These are phyloP conservation scores for Atrichornis clamosus DNA, from an alignment of 2,113 vertebrate species.

Conservation along the genomic window DNA sequence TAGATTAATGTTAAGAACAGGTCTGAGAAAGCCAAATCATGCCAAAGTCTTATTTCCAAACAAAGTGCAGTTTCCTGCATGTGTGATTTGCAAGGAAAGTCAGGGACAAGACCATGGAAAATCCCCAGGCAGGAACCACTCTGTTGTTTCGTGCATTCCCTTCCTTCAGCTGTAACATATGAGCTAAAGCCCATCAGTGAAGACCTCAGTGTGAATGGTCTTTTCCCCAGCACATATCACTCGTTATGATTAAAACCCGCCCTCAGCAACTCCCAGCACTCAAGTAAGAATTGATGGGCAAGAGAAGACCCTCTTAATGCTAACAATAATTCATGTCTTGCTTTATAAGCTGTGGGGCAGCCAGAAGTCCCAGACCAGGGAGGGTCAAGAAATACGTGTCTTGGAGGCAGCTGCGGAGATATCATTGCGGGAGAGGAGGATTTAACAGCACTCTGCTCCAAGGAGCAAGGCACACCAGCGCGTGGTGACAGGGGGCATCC, in stretches of 20 bases:
- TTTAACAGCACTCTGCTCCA: background rate
- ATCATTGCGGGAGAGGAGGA: background rate
- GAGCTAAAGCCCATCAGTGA: background rate
- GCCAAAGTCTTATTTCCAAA: background rate
- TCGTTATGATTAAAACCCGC: background rate
- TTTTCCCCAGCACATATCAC: background rate
- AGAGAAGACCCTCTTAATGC: background rate
- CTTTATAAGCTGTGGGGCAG: background rate
- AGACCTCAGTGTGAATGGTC: background rate
- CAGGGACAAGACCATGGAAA: background rate
- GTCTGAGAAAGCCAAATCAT: background rate
- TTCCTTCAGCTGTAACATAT: background rate
- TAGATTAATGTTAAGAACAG: background rate
- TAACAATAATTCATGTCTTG: background rate
- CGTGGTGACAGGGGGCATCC: background rate
- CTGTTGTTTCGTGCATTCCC: background rate
- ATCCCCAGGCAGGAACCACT: background rate
- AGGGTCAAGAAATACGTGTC: background rate
- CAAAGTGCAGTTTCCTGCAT: background rate
- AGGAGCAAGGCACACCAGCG: background rate
- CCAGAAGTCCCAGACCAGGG: rapidly evolving
- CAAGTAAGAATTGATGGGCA: background rate
- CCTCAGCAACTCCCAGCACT: background rate
- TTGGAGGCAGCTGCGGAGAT: background rate
- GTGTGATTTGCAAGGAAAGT: background rate